Evolutionary conservation across 2,113 vertebrate genomes (phyloP).

Genomic region (Falco punctatus): DNA sequence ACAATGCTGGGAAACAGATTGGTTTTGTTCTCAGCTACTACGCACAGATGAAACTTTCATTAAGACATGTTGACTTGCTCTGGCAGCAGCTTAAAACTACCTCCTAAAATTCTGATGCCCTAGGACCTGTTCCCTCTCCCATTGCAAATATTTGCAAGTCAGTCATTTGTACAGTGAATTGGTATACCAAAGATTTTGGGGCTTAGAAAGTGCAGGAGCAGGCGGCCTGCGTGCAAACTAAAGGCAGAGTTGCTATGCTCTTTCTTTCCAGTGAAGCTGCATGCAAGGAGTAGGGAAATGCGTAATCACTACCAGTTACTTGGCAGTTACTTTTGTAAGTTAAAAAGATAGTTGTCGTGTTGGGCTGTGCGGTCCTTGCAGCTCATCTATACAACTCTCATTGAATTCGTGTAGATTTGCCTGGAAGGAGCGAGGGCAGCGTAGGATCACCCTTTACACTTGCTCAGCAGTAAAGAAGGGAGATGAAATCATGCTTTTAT

Average conservation of each 20-base stretch:
- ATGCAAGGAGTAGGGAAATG: neutral
- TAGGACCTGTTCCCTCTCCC: neutral
- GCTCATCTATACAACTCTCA: neutral
- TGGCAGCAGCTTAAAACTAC: neutral
- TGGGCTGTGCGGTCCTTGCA: neutral
- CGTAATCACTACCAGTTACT: slow-evolving; percentile 43
- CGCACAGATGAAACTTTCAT: neutral
- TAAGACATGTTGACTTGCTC: neutral
- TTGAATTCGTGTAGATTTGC: neutral
- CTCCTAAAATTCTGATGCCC: neutral
- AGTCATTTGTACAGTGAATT: neutral
- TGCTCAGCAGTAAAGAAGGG: neutral
- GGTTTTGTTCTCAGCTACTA: slow-evolving; percentile 32
- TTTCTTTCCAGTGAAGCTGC: slow-evolving; percentile 38
- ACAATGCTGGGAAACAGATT: slow-evolving; percentile 49
- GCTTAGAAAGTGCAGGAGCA: neutral
- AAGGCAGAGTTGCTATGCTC: neutral
- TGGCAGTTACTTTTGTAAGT: slow-evolving; percentile 8
- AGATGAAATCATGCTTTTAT: neutral
- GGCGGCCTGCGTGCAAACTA: neutral
- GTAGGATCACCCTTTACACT: neutral
- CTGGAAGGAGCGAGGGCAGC: neutral
- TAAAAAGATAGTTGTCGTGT: neutral
- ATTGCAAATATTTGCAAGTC: neutral
- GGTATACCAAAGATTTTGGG: neutral